A percentile compares a stretch with the other conserved stretches of the same genome.
phyloP scores from a whole-genome alignment of 2,113 vertebrate species.

The Malurus alboscapulatus region DNA sequence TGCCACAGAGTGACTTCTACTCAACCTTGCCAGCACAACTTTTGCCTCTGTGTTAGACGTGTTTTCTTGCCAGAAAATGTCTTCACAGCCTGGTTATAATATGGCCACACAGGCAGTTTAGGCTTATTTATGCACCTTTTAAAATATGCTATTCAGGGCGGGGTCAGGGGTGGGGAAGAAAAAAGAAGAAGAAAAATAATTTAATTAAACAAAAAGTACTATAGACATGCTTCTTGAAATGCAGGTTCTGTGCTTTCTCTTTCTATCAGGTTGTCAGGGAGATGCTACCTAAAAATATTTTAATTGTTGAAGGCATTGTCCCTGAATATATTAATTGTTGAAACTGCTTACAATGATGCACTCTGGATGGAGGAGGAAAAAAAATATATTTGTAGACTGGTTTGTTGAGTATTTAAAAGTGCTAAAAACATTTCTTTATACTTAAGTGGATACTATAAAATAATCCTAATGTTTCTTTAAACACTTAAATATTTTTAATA shows the following conservation, averaged over 20 bases:
- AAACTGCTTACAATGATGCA: background rate
- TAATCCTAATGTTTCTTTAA: background rate
- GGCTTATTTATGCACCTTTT: background rate
- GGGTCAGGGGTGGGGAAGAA: accelerated
- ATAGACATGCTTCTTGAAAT: background rate
- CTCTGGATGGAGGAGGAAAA: background rate
- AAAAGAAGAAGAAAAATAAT: background rate
- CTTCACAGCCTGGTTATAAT: conserved; percentile 4
- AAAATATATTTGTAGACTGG: background rate
- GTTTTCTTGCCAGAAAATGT: conserved; percentile 17
- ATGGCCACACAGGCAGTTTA: background rate
- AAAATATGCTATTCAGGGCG: background rate
- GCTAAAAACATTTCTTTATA: background rate
- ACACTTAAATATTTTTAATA: background rate
- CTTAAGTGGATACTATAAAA: background rate
- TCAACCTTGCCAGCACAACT: conserved; percentile 18
- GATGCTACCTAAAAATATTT: background rate
- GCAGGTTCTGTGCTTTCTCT: background rate
- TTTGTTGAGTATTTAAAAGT: background rate
- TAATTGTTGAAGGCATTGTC: background rate
- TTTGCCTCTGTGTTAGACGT: conserved; percentile 1
- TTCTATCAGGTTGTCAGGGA: background rate
- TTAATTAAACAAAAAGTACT: background rate
- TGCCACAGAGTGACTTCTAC: conserved; percentile 13
- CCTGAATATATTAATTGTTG: background rate